These are phyloP conservation scores for Columba janthina DNA, from an alignment of 2,113 vertebrate species.

Conservation along the genomic window DNA sequence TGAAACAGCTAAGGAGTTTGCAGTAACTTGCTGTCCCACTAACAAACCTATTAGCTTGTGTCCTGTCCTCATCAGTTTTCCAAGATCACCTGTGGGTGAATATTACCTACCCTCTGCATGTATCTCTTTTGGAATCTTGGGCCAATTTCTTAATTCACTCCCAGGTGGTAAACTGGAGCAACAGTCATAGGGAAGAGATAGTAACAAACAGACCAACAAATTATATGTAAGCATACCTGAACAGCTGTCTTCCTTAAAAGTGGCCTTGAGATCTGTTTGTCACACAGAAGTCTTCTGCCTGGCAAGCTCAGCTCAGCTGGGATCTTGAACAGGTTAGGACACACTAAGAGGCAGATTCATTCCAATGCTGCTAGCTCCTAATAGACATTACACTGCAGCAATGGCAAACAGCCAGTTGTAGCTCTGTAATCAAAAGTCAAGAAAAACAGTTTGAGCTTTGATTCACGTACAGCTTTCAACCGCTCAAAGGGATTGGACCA, in stretches of 20 bases:
- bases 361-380: neutral
- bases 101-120: neutral
- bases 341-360: neutral
- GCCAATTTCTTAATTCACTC: neutral
- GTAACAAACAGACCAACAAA: neutral
- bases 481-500: neutral
- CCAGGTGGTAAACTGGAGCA: neutral
- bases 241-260: neutral
- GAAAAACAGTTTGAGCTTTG: neutral
- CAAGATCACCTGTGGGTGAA: neutral
- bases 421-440: neutral
- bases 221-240: neutral
- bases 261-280: neutral
- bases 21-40: neutral
- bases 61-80: neutral
- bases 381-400: neutral
- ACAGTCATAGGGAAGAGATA: neutral
- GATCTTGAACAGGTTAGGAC: neutral
- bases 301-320: neutral
- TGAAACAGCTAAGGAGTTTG: neutral
- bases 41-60: neutral
- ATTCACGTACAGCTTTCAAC: neutral
- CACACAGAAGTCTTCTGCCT: neutral
- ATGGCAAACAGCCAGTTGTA: neutral
- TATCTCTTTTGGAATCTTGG: neutral